phyloP scores from a whole-genome alignment of 1,140 invertebrate genomes.

The Calliphora vicina region DNA sequence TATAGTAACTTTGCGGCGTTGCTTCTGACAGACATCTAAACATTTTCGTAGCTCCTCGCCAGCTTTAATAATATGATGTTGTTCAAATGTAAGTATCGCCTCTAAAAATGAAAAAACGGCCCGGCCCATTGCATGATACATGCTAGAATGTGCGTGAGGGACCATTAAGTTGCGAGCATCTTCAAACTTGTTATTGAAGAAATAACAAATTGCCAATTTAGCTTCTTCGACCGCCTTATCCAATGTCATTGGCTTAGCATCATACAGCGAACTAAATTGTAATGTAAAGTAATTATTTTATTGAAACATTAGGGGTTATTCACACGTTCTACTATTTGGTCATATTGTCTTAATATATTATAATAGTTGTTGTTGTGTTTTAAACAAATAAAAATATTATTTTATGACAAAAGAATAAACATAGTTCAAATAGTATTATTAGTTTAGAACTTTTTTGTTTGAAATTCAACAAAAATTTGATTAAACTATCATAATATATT shows the following conservation, averaged over 20 bases:
- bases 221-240: constrained; percentile 74
- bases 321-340: neutral
- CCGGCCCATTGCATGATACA: constrained; percentile 91
- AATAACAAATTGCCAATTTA: constrained; percentile 76
- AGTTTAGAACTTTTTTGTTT: too few species aligned
- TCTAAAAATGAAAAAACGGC: constrained; percentile 91
- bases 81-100: constrained; percentile 92
- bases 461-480: too few species aligned
- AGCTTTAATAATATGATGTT: constrained; percentile 78
- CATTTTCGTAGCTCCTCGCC: constrained; percentile 76
- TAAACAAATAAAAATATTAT: too few species aligned
- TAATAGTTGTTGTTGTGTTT: too few species aligned
- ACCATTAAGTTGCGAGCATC: constrained; percentile 70
- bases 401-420: too few species aligned
- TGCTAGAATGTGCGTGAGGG: constrained; percentile 72
- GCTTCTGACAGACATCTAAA: constrained; percentile 78
- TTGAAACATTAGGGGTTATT: neutral
- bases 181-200: constrained; percentile 90
- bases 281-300: neutral
- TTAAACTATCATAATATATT: too few species aligned
- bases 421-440: too few species aligned
- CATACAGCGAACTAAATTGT: constrained; percentile 56
- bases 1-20: constrained; percentile 76
- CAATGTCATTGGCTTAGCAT: constrained; percentile 64
- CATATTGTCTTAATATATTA: neutral